Base-by-base conservation (phyloP, 2,113 vertebrate genomes). In the Coptodon bakossiorum region DNA sequence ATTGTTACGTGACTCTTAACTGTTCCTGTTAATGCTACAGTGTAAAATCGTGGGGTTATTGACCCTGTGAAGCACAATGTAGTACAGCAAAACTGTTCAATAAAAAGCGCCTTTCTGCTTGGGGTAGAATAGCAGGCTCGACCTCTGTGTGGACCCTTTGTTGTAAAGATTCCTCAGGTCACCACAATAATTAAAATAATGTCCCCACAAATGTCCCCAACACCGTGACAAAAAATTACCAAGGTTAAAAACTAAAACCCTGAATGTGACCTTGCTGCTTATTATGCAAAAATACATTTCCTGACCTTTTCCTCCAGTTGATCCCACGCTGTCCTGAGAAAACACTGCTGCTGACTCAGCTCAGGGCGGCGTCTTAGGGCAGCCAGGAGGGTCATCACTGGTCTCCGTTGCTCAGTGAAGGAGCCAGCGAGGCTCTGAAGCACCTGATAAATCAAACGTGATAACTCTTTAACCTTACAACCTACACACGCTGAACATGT, bases 361-460 rank as follows among this genome's bases (percentile, higher is more conserved):
- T 91, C 93, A 14, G 90, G 84, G 24, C 54, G 8, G 43, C 83
- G 86, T 59, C 57, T 86, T 29, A 86, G 13, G 6, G 91, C 31
- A 12, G 86, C 68, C 2, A 93, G 68, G 59, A 91, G 88, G 12
- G 57, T 87, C 90, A 90, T 80, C 80, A 92, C 88, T 3, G 86
- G 88, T 78, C 71, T 87, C n/a, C 83, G 84, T 66, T 92, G 90
- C 59, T 93, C 93, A 36, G 59, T n/a, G 29, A 92, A 88, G 7
- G 90, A 88, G 19, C 24, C 68, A 6, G 50, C 22, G 4, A 92
- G 27, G 27, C 52, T 87, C 66, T 92, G 82, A 76, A 91, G 53
- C 53, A 92, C 89, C 92, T 93, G 31, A 34, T 7, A 52, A 54
- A 36, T 34, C 29, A 56, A 54, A 84, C 16, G 31, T 34, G 78